These are phyloP conservation scores for Phragmatobia fuliginosa DNA, from an alignment of 2,888 invertebrate species.

Conservation along the genomic window DNA sequence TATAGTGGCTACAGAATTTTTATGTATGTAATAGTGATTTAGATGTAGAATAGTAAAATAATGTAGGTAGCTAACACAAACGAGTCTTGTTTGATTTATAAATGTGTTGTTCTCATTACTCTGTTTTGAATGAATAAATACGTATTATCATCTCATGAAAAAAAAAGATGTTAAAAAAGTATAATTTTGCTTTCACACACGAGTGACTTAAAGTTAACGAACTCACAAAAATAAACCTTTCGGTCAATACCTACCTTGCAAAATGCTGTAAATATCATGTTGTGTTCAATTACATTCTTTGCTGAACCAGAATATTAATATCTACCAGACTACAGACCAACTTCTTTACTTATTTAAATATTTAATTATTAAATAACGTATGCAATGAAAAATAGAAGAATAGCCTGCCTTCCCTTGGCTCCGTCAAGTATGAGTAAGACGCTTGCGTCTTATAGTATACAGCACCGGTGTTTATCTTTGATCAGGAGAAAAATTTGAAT, in stretches of 20 bases:
- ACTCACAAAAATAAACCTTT: constrained; percentile 50
- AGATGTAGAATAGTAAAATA: neutral
- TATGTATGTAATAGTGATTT: neutral
- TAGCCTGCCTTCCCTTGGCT: no score
- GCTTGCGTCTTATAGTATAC: no score
- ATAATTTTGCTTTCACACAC: constrained; percentile 42
- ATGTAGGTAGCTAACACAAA: neutral
- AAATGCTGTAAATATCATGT: constrained; percentile 25
- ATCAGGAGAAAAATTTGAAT: no score
- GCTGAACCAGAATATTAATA: constrained; percentile 7
- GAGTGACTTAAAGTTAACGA: constrained; percentile 51
- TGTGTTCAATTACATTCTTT: constrained; percentile 10
- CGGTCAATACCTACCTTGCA: constrained; percentile 43
- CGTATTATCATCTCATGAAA: neutral
- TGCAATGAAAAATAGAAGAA: neutral
- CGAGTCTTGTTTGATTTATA: neutral
- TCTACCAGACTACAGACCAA: neutral
- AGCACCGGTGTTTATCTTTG: no score
- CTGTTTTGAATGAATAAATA: neutral
- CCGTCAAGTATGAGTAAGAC: no score
- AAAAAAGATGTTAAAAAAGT: constrained; percentile 8
- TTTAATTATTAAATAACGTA: neutral
- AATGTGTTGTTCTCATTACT: neutral
- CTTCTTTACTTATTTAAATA: neutral
- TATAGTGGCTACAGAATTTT: neutral